Evolutionary conservation across 2,888 invertebrate genomes (phyloP).

Genomic region (Callosobruchus maculatus): DNA sequence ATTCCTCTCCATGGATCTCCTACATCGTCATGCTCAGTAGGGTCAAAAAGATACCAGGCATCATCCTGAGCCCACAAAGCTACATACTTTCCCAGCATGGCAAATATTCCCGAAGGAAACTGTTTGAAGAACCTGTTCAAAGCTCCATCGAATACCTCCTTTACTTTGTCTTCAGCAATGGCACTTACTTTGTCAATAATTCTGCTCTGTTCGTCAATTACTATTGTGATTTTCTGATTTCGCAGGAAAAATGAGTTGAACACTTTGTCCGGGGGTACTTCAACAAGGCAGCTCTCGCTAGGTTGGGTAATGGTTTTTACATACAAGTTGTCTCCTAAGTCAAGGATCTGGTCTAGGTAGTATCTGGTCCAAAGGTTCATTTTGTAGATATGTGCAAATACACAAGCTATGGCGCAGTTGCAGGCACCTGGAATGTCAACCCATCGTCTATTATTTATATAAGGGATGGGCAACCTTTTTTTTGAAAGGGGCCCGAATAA

Average conservation of each 20-base stretch:
- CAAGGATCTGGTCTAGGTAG: constrained; percentile 55
- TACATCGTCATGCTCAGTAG: constrained; percentile 36
- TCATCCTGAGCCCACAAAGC: constrained; percentile 37
- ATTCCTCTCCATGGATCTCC: constrained; percentile 35
- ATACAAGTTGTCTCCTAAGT: constrained; percentile 54
- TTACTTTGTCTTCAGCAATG: constrained; percentile 22
- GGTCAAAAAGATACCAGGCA: constrained; percentile 36
- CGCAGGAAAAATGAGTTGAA: constrained; percentile 35
- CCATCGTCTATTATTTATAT: too few relatives aligned
- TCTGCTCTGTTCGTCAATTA: constrained; percentile 29
- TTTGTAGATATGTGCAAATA: constrained; percentile 54
- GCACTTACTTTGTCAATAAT: constrained; percentile 15
- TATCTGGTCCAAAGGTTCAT: constrained; percentile 58
- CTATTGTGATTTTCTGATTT: constrained; percentile 33
- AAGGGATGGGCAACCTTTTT: too few relatives aligned
- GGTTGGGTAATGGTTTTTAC: constrained; percentile 31
- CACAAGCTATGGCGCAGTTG: constrained; percentile 57
- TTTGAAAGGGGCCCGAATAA: too few relatives aligned
- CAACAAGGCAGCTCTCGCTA: constrained; percentile 25
- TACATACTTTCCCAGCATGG: constrained; percentile 30
- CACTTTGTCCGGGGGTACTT: constrained; percentile 33
- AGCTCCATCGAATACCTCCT: constrained; percentile 18
- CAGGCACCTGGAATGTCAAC: constrained; percentile 49
- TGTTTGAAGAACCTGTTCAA: constrained; percentile 34
- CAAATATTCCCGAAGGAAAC: constrained; percentile 35